Base-by-base conservation (phyloP, 2,797 vertebrate species). In the Tadarida brasiliensis region DNA sequence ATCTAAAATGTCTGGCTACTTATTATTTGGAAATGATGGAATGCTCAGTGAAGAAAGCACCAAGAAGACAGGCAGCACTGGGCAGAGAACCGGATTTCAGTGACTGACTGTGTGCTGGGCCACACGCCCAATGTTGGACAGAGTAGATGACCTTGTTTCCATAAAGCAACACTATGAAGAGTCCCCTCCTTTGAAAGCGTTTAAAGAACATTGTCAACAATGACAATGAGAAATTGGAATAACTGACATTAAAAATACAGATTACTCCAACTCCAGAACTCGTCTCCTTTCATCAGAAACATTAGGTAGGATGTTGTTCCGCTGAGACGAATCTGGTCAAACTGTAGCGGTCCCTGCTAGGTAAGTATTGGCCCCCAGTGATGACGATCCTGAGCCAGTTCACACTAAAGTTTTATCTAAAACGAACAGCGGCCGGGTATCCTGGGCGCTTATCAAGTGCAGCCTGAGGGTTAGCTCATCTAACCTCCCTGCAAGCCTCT, bases 321-420 rank as follows among this genome's bases (percentile, higher is more conserved):
- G 7, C 2, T 49, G 28, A 24, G 35, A 65, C 91, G 20, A 88
- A 77, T 61, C 33, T 90, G 51, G 70, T 56, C n/a, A 67, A 57
- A 44, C 30, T 49, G 24, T 56, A 76, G 22, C 59, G 84, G 4
- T 39, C 47, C 14, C 56, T 59, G 22, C 17, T 44, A 85, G 35
- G 39, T 28, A 56, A 78, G 49, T 54, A 51, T 54, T 82, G 85
- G 71, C 26, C 49, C 71, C 39, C 35, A 74, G 49, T 67, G 39
- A 78, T 11, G 28, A 83, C 57, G 49, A 83, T n/a, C 61, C 20
- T 91, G 49, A 71, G 54, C 16, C 59, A 67, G 78, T 16, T 57
- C 26, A 65, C 89, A 51, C 39, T 33, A n/a, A 81, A 90, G 90
- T 47, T 90, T 67, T 33, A 78, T 57, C 94, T 73, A 76, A 95